Conservation (phyloP, 2,888 invertebrate species). For the Pollenia angustigena region DNA sequence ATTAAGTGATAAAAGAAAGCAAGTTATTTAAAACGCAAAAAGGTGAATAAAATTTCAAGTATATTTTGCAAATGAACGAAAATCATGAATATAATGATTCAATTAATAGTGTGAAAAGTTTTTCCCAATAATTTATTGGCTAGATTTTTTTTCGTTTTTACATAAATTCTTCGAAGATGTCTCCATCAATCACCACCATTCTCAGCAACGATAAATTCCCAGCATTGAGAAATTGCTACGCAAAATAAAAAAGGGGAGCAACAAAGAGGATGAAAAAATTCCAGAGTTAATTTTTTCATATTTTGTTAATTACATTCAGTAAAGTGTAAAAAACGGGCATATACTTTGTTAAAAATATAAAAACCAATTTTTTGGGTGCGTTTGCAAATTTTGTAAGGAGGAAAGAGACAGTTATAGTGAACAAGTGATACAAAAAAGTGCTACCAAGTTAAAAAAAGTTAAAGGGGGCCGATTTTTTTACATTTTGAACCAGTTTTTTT, state of each 20-base stretch:
- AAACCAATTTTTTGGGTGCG: conserved; percentile 68
- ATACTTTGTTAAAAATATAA: conserved; percentile 28
- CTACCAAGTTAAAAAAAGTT: conserved; percentile 56
- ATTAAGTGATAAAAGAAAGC: conserved; percentile 60
- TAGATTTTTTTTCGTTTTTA: conserved; percentile 19
- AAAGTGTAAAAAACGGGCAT: conserved; percentile 62
- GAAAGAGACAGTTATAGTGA: conserved; percentile 41
- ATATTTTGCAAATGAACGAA: conserved; percentile 26
- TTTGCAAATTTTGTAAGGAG: conserved; percentile 48
- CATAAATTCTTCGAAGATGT: conserved; percentile 8
- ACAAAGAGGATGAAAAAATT: conserved; percentile 30
- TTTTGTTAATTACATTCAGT: conserved; percentile 70
- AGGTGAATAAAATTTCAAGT: conserved; percentile 65
- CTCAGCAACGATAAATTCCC: conserved; percentile 7
- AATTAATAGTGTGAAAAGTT: conserved; percentile 47
- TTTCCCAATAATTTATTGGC: conserved; percentile 35
- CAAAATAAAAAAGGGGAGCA: conserved; percentile 35
- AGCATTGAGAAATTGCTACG: conserved; percentile 23
- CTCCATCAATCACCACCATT: background rate
- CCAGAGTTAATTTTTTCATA: conserved; percentile 55
- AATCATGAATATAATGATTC: conserved; percentile 47
- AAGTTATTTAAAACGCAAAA: conserved; percentile 64
- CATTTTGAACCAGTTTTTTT: conserved; percentile 62
- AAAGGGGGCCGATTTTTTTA: conserved; percentile 41
- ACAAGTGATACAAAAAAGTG: conserved; percentile 36